These are phyloP conservation scores for Cyaniris semiargus DNA, from an alignment of 2,888 invertebrate genomes.

Conservation along the genomic window DNA sequence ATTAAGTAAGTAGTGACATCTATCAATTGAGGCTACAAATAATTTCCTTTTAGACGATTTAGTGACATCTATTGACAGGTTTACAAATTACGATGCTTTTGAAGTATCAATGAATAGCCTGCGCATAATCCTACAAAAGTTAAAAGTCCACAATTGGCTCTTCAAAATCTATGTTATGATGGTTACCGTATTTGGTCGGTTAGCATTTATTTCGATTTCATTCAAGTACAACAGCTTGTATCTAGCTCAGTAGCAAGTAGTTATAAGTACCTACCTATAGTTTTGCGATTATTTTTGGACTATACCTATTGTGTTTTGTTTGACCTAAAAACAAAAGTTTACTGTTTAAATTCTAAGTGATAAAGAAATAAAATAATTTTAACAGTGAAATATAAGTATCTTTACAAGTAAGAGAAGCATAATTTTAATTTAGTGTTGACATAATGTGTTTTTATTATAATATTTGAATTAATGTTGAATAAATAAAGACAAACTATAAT, in stretches of 20 bases:
- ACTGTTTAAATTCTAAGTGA: background rate
- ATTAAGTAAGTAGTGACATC: background rate
- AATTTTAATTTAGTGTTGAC: background rate
- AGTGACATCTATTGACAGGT: conserved; percentile 22
- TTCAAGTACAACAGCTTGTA: conserved; percentile 15
- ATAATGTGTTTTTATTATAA: background rate
- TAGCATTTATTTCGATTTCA: conserved; percentile 26
- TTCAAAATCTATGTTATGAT: background rate
- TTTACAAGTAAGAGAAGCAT: background rate
- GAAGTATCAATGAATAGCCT: background rate
- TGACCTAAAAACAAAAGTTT: conserved; percentile 23
- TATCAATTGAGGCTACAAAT: background rate
- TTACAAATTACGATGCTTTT: background rate
- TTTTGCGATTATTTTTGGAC: conserved; percentile 18
- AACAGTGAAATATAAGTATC: background rate
- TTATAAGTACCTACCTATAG: background rate
- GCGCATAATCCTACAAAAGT: conserved; percentile 27
- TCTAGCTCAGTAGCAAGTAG: conserved; percentile 21
- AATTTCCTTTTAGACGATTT: background rate
- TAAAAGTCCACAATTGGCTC: background rate
- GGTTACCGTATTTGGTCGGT: background rate
- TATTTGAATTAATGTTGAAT: background rate
- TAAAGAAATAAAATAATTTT: background rate
- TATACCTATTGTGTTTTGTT: conserved; percentile 1
- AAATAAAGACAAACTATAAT: background rate